A percentile compares a stretch with the other conserved stretches of the same genome.
These are phyloP conservation scores for Sapayoa aenigma DNA, from an alignment of 2,113 vertebrate genomes.

Conservation along the genomic window DNA sequence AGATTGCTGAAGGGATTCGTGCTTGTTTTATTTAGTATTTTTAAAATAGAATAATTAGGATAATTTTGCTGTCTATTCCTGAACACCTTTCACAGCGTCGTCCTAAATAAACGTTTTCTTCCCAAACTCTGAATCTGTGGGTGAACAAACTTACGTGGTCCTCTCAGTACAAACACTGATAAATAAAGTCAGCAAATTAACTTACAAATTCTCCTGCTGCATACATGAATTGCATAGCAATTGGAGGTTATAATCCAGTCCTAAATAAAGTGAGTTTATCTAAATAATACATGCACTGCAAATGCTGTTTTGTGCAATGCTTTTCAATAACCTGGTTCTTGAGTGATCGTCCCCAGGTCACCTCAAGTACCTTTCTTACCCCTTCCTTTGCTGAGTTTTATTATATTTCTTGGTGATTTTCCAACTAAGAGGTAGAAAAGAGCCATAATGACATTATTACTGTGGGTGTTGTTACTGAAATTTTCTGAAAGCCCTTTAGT, in stretches of 20 bases:
- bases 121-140: neutral
- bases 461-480: neutral
- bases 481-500: slow-evolving; percentile 24
- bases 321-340: neutral
- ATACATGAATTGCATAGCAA: neutral
- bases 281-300: neutral
- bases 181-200: neutral
- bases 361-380: neutral
- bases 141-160: neutral
- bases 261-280: neutral
- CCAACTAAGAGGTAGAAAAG: neutral
- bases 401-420: neutral
- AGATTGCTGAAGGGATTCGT: neutral
- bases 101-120: neutral
- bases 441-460: neutral
- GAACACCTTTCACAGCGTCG: neutral
- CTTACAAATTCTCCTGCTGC: neutral
- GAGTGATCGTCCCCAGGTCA: neutral
- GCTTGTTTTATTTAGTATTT: neutral
- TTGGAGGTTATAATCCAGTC: neutral
- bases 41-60: neutral
- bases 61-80: neutral
- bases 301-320: neutral
- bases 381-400: slow-evolving; percentile 2
- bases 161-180: neutral